Evolutionary conservation across 2,888 invertebrate species (phyloP).

Genomic region (Celastrina argiolus): DNA sequence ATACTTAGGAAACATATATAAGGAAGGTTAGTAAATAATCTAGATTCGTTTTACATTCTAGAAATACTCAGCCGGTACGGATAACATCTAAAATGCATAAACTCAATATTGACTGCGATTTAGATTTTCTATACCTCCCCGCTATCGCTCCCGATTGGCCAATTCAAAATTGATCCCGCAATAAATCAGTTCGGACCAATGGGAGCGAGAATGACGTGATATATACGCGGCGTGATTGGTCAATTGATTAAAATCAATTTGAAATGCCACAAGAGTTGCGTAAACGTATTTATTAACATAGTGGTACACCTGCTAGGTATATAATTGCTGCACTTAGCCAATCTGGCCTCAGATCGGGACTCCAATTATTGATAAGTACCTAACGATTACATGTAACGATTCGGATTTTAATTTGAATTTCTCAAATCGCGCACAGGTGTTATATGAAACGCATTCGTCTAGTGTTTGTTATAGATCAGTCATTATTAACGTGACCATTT

Average conservation of each 20-base stretch:
- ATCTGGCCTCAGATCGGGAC: slow-evolving; percentile 35
- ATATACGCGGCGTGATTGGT: slow-evolving; percentile 12
- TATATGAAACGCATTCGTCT: not conserved
- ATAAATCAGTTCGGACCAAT: slow-evolving; percentile 13
- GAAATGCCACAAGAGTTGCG: slow-evolving; percentile 9
- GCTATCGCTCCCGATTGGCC: slow-evolving; percentile 20
- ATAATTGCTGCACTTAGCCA: slow-evolving; percentile 40
- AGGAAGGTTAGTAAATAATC: too few relatives aligned
- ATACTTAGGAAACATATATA: too few relatives aligned
- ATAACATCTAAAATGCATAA: not conserved
- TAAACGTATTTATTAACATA: slow-evolving; percentile 34
- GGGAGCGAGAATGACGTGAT: slow-evolving; percentile 12
- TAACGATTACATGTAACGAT: slow-evolving; percentile 12
- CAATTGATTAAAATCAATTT: slow-evolving; percentile 21
- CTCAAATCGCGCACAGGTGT: not conserved
- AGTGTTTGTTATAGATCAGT: too few relatives aligned
- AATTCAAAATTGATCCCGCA: slow-evolving; percentile 17
- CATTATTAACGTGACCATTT: too few relatives aligned
- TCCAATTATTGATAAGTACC: slow-evolving; percentile 26
- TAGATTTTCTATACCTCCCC: not conserved
- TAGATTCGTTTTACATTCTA: not conserved
- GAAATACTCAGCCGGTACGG: not conserved
- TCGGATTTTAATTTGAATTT: slow-evolving; percentile 10
- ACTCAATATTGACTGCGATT: not conserved
- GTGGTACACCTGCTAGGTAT: slow-evolving; percentile 35